A percentile compares a stretch with the other conserved stretches of the same genome.
Evolutionary conservation across 2,113 vertebrate species (phyloP).

Genomic region (Oplegnathus fasciatus): DNA sequence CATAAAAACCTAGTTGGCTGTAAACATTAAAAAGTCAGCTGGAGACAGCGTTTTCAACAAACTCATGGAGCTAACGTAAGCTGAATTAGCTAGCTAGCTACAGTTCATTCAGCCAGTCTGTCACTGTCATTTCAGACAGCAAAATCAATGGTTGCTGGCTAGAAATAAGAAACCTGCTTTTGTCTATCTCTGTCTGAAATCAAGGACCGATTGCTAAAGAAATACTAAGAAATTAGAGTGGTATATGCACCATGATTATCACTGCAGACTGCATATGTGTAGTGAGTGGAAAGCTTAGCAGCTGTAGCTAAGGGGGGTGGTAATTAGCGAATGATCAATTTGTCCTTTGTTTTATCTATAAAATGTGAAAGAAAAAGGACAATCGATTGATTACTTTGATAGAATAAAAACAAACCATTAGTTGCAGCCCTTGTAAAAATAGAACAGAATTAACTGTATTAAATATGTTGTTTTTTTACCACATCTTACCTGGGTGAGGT

Average conservation of each 20-base stretch:
- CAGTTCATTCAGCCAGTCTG: not conserved
- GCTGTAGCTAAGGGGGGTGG: not conserved
- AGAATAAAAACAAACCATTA: not conserved
- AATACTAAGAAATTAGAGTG: not conserved
- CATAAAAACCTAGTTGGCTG: not conserved
- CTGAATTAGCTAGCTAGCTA: not conserved
- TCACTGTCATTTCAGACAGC: not conserved
- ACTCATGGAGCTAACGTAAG: not conserved
- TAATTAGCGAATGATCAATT: not conserved
- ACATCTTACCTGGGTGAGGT: slow-evolving; percentile 88
- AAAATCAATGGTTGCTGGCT: not conserved
- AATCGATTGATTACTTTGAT: not conserved
- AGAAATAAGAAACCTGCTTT: not conserved
- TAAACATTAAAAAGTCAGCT: not conserved
- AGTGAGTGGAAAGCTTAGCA: not conserved
- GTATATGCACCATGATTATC: not conserved
- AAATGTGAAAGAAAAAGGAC: not conserved
- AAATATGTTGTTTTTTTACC: not conserved
- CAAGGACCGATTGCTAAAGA: not conserved
- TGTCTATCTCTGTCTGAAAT: not conserved
- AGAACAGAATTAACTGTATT: not conserved
- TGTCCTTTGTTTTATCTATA: not conserved
- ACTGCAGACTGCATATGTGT: not conserved
- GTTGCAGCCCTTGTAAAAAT: not conserved
- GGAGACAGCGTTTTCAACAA: not conserved